These are phyloP conservation scores for Eira barbara DNA, from an alignment of 2,113 vertebrate species.

Conservation along the genomic window DNA sequence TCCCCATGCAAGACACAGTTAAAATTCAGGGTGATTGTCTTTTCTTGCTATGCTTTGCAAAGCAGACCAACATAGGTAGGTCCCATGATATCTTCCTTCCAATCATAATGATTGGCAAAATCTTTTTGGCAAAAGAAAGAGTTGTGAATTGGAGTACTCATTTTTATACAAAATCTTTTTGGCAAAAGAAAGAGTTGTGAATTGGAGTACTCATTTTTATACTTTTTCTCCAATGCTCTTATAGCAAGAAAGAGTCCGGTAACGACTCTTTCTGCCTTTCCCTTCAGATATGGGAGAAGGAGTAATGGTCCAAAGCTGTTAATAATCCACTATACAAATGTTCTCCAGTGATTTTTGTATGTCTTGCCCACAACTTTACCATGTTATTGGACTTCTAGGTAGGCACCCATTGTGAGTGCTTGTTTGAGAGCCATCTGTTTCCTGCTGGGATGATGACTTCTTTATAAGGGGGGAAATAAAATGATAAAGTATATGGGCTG, in stretches of 20 bases:
- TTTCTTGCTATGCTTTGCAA: no score
- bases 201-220: background rate
- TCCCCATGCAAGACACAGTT: accelerated
- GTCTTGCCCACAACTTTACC: no score
- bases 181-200: background rate
- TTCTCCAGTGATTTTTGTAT: no score
- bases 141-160: background rate
- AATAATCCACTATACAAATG: no score
- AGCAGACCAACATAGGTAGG: accelerated
- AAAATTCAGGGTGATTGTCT: accelerated
- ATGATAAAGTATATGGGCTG: background rate
- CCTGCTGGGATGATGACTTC: background rate
- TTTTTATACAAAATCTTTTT: background rate
- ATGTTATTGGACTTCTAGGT: no score
- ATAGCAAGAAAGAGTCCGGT: no score
- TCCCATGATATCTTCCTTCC: background rate
- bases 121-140: background rate
- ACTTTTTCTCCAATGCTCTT: background rate
- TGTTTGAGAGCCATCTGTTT: background rate
- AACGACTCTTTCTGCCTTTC: accelerated
- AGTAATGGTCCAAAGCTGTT: no score
- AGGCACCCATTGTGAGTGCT: background rate
- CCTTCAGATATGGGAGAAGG: accelerated
- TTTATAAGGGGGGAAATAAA: background rate
- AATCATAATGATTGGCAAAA: background rate